phyloP scores from a whole-genome alignment of 2,888 invertebrate genomes.

The Notocelia uddmanniana region DNA sequence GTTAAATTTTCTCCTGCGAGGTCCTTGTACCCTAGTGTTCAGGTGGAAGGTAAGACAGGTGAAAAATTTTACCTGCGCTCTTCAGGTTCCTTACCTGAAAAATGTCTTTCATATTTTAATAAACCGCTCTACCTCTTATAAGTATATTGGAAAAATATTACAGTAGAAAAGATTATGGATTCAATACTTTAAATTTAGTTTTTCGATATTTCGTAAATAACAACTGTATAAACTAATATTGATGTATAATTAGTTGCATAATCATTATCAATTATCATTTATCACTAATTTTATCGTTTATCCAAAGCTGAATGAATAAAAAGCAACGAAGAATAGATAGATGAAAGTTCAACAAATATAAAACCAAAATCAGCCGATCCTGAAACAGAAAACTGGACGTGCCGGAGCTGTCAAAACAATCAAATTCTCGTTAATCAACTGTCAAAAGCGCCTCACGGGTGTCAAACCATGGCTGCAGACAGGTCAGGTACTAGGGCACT shows the following conservation, averaged over 20 bases:
- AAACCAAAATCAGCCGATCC: neutral
- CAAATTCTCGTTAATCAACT: slow-evolving; percentile 62
- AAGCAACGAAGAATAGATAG: neutral
- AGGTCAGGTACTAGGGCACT: slow-evolving; percentile 73
- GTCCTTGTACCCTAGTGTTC: slow-evolving; percentile 72
- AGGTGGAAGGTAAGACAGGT: slow-evolving; percentile 81
- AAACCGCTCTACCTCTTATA: neutral
- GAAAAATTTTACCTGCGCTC: slow-evolving; percentile 70
- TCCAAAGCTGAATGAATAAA: neutral
- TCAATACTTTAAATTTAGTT: neutral
- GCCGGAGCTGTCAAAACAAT: slow-evolving; percentile 35
- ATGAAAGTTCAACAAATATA: neutral
- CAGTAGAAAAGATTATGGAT: too few species aligned
- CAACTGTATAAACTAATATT: too few species aligned
- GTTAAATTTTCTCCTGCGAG: slow-evolving; percentile 58
- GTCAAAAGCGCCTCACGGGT: slow-evolving; percentile 78
- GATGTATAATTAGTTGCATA: neutral
- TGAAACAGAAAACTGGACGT: neutral
- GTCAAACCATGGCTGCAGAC: slow-evolving; percentile 81
- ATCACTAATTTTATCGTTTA: neutral
- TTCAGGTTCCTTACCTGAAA: slow-evolving; percentile 50
- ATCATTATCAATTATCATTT: neutral
- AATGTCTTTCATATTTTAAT: slow-evolving; percentile 1
- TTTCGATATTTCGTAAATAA: too few species aligned
- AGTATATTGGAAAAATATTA: too few species aligned